Percentiles rank a stretch among this genome's conserved stretches.
Evolutionary conservation across 2,113 vertebrate species (phyloP).

Genomic region (Charina bottae): DNA sequence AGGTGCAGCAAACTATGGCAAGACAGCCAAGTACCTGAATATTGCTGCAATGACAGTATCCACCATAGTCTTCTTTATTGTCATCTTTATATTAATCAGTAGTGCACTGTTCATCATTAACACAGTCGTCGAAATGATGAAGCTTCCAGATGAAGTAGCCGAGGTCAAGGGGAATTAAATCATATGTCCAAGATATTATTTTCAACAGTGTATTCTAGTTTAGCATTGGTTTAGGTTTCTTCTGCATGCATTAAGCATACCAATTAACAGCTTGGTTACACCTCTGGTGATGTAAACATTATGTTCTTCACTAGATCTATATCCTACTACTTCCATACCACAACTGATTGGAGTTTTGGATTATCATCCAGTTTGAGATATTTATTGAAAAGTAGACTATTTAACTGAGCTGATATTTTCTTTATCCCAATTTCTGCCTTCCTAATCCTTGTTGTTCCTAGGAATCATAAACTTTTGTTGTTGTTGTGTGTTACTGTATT

Average conservation of each 20-base stretch:
- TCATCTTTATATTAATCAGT: conserved; percentile 70
- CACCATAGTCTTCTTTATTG: conserved; percentile 67
- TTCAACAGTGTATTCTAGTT: neutral
- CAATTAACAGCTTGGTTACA: neutral
- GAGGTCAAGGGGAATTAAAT: neutral
- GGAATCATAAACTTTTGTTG: neutral
- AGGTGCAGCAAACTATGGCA: conserved; percentile 75
- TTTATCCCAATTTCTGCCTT: neutral
- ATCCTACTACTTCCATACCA: neutral
- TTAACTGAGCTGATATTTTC: neutral
- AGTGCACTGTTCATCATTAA: conserved; percentile 51
- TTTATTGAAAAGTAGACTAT: neutral
- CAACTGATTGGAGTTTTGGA: neutral
- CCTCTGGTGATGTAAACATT: neutral
- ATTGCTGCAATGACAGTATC: conserved; percentile 74
- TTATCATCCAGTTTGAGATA: neutral
- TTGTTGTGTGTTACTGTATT: neutral
- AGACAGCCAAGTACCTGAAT: conserved; percentile 79
- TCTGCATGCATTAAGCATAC: neutral
- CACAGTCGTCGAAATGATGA: neutral
- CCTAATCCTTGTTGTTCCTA: neutral
- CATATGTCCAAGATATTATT: neutral
- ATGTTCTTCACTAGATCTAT: neutral
- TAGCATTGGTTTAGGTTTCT: neutral
- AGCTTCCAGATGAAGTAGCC: neutral